These are phyloP conservation scores for Nomada lathburiana DNA, from an alignment of 2,888 invertebrate species.

Conservation along the genomic window DNA sequence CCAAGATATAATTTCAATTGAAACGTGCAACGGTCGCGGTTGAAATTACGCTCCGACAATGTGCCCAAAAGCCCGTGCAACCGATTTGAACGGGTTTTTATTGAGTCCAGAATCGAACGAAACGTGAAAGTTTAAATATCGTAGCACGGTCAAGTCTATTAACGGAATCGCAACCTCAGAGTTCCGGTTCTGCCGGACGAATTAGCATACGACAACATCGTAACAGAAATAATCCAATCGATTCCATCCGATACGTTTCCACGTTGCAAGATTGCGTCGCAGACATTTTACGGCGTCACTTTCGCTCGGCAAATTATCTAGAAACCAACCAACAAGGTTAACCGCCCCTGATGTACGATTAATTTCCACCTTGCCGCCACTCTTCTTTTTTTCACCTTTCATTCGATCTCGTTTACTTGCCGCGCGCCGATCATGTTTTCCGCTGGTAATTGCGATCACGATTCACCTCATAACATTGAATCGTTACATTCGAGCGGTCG, in stretches of 20 bases:
- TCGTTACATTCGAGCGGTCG: too few species aligned
- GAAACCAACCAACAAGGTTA: slow-evolving; percentile 49
- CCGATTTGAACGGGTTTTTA: too few species aligned
- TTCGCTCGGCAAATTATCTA: too few species aligned
- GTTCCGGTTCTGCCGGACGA: slow-evolving; percentile 47
- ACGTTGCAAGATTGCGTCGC: too few species aligned
- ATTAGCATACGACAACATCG: slow-evolving; percentile 55
- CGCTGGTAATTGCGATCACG: slow-evolving; percentile 28
- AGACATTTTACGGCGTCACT: too few species aligned
- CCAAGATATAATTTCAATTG: too few species aligned
- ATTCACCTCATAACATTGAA: too few species aligned
- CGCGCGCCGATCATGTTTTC: slow-evolving; percentile 20
- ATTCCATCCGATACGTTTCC: slow-evolving; percentile 10
- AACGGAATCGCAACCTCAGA: slow-evolving; percentile 18
- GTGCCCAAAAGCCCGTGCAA: too few species aligned
- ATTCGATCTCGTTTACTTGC: slow-evolving; percentile 16
- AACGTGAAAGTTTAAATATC: slow-evolving; percentile 19
- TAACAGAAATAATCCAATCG: slow-evolving; percentile 25
- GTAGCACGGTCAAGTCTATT: slow-evolving; percentile 30
- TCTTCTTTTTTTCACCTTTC: not conserved
- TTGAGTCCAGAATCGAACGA: not conserved
- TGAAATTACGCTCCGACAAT: too few species aligned
- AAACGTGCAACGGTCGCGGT: too few species aligned
- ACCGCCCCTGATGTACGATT: slow-evolving; percentile 37
- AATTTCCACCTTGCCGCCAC: slow-evolving; percentile 36